Evolutionary conservation across 2,113 vertebrate species (phyloP).

Genomic region (Corvus cornix): DNA sequence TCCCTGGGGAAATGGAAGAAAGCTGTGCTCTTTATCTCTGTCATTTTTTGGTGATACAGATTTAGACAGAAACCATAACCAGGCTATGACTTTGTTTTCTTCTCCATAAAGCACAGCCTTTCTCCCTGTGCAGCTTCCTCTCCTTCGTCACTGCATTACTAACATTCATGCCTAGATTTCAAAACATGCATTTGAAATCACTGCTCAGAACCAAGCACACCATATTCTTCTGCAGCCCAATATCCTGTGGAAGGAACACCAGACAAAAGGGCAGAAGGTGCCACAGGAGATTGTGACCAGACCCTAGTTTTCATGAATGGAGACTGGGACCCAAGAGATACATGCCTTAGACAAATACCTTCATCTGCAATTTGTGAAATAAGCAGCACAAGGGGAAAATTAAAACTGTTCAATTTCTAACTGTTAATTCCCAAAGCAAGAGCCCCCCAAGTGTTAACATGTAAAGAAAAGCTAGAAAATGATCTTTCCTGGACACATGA

Average conservation of each 20-base stretch:
- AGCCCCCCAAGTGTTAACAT: background rate
- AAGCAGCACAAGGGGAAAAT: background rate
- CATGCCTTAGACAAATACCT: background rate
- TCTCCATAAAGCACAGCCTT: background rate
- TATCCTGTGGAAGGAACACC: background rate
- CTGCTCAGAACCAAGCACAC: background rate
- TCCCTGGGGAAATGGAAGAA: background rate
- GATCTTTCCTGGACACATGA: background rate
- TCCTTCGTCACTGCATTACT: background rate
- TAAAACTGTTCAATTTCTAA: background rate
- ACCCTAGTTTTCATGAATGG: background rate
- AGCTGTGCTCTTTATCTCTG: background rate
- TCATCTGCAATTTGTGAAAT: background rate
- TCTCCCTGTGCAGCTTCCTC: background rate
- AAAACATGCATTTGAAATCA: background rate
- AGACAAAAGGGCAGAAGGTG: background rate
- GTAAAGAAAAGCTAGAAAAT: background rate
- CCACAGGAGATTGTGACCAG: background rate
- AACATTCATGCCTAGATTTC: background rate
- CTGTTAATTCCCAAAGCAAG: background rate
- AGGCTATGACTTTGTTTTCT: background rate
- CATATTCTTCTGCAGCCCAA: background rate
- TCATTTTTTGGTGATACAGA: background rate
- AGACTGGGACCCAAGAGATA: background rate
- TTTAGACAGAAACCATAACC: background rate